Conservation (phyloP, 2,888 invertebrate species). For the Omphaloscelis lunosa region DNA sequence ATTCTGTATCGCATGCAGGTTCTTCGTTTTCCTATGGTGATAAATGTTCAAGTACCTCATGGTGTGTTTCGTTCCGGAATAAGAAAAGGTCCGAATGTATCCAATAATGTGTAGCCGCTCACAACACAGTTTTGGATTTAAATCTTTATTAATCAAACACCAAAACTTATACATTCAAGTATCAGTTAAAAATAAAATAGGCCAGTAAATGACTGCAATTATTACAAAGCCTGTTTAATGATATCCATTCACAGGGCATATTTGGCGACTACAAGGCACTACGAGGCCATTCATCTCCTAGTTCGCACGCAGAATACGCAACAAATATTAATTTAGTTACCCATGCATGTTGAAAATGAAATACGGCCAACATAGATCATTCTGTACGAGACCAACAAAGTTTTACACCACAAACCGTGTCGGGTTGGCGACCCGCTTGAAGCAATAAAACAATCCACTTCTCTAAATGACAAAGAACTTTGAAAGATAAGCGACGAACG, state of each 20-base stretch:
- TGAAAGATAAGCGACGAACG: constrained; percentile 59
- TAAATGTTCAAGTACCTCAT: not conserved
- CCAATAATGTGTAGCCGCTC: not conserved
- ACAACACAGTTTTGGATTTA: not conserved
- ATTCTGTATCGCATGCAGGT: not conserved
- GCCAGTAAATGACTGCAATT: not conserved
- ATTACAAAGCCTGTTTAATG: constrained; percentile 6
- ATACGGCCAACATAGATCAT: constrained; percentile 49
- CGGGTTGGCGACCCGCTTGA: constrained; percentile 56
- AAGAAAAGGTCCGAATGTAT: not conserved
- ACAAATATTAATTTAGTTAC: constrained; percentile 58
- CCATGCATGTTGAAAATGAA: constrained; percentile 47
- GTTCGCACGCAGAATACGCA: constrained; percentile 41
- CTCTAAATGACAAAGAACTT: constrained; percentile 62
- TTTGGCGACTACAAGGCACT: constrained; percentile 22
- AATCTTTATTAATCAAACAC: not conserved
- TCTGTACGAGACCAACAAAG: constrained; percentile 36
- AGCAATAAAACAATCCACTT: constrained; percentile 62
- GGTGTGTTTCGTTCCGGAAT: not conserved
- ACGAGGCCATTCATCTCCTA: constrained; percentile 39
- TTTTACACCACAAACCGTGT: constrained; percentile 62
- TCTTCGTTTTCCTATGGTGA: not conserved
- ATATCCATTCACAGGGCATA: constrained; percentile 27
- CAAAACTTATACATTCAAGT: not conserved
- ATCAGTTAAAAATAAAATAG: not conserved